phyloP scores from a whole-genome alignment of 1,140 invertebrate genomes.

The Polypedilum pembai region DNA sequence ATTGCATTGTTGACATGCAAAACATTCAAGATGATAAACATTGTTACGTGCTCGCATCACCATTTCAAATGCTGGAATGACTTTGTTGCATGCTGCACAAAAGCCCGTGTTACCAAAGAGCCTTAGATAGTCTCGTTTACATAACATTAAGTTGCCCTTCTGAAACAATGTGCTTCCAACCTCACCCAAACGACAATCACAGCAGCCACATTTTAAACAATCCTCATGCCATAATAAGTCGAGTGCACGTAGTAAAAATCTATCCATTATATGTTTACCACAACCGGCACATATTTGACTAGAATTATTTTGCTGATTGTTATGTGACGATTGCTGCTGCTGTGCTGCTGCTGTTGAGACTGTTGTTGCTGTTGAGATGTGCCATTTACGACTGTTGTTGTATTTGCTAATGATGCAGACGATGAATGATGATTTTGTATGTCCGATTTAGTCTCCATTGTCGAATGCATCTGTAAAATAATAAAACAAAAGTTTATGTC shows the following conservation, averaged over 20 bases:
- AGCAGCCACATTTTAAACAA: constrained; percentile 95
- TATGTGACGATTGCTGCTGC: constrained; percentile 31
- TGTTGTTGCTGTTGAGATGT: background rate
- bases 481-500: constrained; percentile 23
- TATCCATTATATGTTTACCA: constrained; percentile 77
- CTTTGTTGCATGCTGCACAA: constrained; percentile 91
- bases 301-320: constrained; percentile 48
- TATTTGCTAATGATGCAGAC: constrained; percentile 24
- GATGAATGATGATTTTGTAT: constrained; percentile 40
- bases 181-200: constrained; percentile 92
- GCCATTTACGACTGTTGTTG: background rate
- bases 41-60: constrained; percentile 95
- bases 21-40: constrained; percentile 96
- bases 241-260: constrained; percentile 74
- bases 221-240: constrained; percentile 97
- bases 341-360: background rate
- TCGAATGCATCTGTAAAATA: constrained; percentile 49
- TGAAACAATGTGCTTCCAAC: constrained; percentile 95
- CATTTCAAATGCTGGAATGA: constrained; percentile 98
- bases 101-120: constrained; percentile 84
- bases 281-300: constrained; percentile 76
- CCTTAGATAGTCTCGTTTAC: constrained; percentile 93
- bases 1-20: constrained; percentile 96
- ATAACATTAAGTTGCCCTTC: constrained; percentile 94
- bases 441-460: constrained; percentile 62